A percentile compares a stretch with the other conserved stretches of the same genome.
phyloP scores from a whole-genome alignment of 2,113 vertebrate species.

The Lota lota region DNA sequence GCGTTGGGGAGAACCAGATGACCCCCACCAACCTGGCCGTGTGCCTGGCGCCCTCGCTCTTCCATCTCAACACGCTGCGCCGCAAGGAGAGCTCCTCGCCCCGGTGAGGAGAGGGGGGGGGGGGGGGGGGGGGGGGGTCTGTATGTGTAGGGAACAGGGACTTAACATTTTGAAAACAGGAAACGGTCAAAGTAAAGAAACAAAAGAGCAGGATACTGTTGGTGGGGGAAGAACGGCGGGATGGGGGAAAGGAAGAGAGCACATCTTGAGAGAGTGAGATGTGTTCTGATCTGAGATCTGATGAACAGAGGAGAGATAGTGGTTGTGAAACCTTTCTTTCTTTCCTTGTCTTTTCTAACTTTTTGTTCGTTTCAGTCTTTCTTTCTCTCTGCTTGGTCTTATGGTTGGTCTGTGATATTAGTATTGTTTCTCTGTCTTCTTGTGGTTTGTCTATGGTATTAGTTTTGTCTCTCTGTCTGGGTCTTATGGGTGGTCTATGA shows the following conservation, averaged over 20 bases:
- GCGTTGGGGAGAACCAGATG: constrained; percentile 94
- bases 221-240: constrained; percentile 13
- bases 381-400: neutral
- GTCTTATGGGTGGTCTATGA: too few relatives aligned
- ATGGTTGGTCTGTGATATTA: too few relatives aligned
- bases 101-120: constrained; percentile 63
- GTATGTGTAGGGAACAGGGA: too few relatives aligned
- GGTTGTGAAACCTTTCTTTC: neutral
- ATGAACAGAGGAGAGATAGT: too few relatives aligned
- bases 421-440: too few relatives aligned
- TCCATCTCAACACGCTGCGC: constrained; percentile 91
- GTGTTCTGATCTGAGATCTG: too few relatives aligned
- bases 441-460: too few relatives aligned
- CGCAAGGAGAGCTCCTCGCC: constrained; percentile 88
- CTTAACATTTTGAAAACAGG: constrained; percentile 55
- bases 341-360: neutral
- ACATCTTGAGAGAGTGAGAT: constrained; percentile 22
- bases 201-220: constrained; percentile 46
- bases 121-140: neutral
- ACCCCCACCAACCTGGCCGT: constrained; percentile 95
- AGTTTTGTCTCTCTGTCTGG: too few relatives aligned
- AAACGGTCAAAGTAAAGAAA: constrained; percentile 47
- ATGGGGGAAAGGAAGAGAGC: constrained; percentile 15
- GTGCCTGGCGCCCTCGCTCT: constrained; percentile 94
- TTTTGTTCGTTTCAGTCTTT: neutral